phyloP scores from a whole-genome alignment of 2,888 invertebrate genomes.

The Alviniconcha strummeri region DNA sequence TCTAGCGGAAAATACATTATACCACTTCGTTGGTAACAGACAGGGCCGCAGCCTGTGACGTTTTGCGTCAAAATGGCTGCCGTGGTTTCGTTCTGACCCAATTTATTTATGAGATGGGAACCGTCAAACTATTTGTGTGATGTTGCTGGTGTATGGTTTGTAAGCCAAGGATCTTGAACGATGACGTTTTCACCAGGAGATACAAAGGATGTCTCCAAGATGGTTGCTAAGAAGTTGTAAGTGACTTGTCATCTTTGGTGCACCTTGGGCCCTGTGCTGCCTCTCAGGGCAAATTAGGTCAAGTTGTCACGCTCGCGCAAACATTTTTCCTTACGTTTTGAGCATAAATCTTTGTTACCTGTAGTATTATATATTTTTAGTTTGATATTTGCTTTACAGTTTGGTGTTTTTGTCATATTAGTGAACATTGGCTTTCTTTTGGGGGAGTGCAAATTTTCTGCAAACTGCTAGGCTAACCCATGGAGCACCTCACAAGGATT shows the following conservation, averaged over 20 bases:
- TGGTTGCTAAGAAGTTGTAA: conserved; percentile 44
- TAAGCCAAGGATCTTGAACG: neutral
- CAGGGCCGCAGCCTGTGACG: neutral
- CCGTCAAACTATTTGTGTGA: neutral
- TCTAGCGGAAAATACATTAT: too few relatives aligned
- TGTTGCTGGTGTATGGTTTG: neutral
- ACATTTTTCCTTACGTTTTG: too few relatives aligned
- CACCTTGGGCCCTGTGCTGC: neutral
- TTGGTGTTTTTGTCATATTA: too few relatives aligned
- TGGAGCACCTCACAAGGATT: conserved; percentile 18
- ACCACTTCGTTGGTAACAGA: conserved; percentile 22
- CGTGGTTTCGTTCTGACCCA: conserved; percentile 8
- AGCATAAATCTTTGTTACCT: too few relatives aligned
- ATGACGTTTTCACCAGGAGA: conserved; percentile 43
- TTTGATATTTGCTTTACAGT: too few relatives aligned
- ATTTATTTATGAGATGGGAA: neutral
- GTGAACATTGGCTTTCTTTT: too few relatives aligned
- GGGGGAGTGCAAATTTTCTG: too few relatives aligned
- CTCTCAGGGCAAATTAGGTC: too few relatives aligned
- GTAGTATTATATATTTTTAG: too few relatives aligned
- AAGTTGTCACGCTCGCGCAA: too few relatives aligned
- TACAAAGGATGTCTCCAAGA: conserved; percentile 39
- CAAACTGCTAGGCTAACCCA: neutral
- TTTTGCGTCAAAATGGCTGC: conserved; percentile 34
- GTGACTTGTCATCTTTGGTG: conserved; percentile 19